phyloP scores from a whole-genome alignment of 2,113 vertebrate genomes.

The Burhinus bistriatus region DNA sequence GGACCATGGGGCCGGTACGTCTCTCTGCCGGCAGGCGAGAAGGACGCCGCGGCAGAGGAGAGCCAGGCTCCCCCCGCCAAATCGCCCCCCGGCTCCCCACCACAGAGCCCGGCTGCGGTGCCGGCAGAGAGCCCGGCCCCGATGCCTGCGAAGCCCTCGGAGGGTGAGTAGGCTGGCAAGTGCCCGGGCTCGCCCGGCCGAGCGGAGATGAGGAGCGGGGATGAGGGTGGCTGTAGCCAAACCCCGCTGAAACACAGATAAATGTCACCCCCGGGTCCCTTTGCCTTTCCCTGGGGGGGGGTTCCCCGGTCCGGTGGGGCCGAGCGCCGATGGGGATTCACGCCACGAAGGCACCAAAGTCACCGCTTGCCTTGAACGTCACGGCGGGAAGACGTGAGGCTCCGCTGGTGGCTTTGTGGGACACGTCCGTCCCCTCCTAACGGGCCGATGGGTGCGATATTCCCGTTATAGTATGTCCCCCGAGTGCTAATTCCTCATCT shows the following conservation, averaged over 20 bases:
- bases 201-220: neutral
- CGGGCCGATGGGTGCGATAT: accelerated
- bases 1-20: accelerated
- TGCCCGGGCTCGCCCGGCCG: accelerated
- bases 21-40: slow-evolving; percentile 65
- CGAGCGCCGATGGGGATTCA: accelerated
- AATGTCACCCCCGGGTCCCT: neutral
- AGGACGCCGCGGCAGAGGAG: slow-evolving; percentile 42
- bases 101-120: neutral
- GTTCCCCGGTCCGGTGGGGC: accelerated
- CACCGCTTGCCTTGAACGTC: accelerated
- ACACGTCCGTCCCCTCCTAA: neutral
- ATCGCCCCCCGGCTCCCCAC: slow-evolving; percentile 16
- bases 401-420: neutral
- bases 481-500: neutral
- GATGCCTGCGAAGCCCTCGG: slow-evolving; percentile 48
- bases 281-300: neutral
- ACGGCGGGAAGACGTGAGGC: accelerated
- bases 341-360: neutral
- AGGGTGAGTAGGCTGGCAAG: slow-evolving; percentile 64
- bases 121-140: neutral
- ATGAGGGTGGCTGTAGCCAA: neutral
- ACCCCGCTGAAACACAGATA: accelerated
- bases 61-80: slow-evolving; percentile 36
- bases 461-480: accelerated